Conservation (phyloP, 2,888 invertebrate genomes). For the Malacosoma neustria region DNA sequence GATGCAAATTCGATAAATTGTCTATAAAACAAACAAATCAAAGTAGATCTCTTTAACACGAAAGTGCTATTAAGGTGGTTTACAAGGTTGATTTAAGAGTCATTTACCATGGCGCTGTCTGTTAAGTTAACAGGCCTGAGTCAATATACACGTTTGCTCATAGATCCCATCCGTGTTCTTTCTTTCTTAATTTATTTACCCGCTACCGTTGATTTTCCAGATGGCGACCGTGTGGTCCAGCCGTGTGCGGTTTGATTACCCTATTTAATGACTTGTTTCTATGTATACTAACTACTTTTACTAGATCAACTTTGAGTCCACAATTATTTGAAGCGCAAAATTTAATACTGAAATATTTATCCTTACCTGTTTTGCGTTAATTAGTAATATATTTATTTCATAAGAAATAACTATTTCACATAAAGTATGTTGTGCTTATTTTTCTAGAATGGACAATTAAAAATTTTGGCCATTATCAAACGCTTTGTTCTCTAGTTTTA, state of each 20-base stretch:
- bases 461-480: too few species aligned
- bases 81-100: constrained; percentile 9
- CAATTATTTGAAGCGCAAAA: too few species aligned
- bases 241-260: not conserved
- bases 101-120: not conserved
- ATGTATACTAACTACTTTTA: not conserved
- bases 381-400: too few species aligned
- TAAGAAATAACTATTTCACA: too few species aligned
- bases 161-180: not conserved
- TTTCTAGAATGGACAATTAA: too few species aligned
- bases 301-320: not conserved
- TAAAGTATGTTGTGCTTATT: too few species aligned
- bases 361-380: too few species aligned
- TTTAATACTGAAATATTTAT: too few species aligned
- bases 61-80: constrained; percentile 14
- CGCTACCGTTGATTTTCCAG: not conserved
- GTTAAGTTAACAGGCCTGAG: not conserved
- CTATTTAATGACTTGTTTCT: not conserved
- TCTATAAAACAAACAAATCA: not conserved
- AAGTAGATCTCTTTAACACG: constrained; percentile 9
- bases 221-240: not conserved
- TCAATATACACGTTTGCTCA: not conserved
- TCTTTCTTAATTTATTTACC: not conserved
- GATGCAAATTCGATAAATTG: too few species aligned
- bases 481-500: too few species aligned